These are phyloP conservation scores for Machimus atricapillus DNA, from an alignment of 2,888 invertebrate genomes.

Conservation along the genomic window DNA sequence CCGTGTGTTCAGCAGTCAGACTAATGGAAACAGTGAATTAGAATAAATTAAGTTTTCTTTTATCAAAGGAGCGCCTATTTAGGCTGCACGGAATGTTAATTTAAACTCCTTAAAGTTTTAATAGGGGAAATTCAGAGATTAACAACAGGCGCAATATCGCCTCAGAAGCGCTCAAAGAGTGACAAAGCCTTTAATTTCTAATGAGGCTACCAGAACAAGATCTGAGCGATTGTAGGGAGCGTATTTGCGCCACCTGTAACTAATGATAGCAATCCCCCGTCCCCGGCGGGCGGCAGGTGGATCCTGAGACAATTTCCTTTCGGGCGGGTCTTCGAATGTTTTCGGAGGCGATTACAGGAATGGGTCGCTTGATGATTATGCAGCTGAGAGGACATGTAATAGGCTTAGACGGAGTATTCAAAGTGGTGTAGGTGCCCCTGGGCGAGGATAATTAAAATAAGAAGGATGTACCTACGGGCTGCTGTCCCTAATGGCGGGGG, in stretches of 20 bases:
- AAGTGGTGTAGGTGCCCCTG: not conserved
- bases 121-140: not conserved
- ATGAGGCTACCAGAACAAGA: not conserved
- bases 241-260: not conserved
- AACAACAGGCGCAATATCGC: not conserved
- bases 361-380: not conserved
- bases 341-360: not conserved
- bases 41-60: not conserved
- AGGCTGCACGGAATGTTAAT: not conserved
- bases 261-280: not conserved
- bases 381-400: slow-evolving; percentile 11
- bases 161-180: not conserved
- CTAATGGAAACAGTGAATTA: not conserved
- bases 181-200: not conserved
- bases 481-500: not conserved
- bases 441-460: slow-evolving; percentile 11
- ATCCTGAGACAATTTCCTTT: not conserved
- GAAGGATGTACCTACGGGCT: not conserved
- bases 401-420: not conserved
- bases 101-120: not conserved
- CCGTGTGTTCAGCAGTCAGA: not conserved
- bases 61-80: not conserved
- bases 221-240: not conserved
- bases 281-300: not conserved
- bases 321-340: not conserved